Conservation (phyloP, 92 coral and sea anemone species). For the Virgularia gustaviana region DNA sequence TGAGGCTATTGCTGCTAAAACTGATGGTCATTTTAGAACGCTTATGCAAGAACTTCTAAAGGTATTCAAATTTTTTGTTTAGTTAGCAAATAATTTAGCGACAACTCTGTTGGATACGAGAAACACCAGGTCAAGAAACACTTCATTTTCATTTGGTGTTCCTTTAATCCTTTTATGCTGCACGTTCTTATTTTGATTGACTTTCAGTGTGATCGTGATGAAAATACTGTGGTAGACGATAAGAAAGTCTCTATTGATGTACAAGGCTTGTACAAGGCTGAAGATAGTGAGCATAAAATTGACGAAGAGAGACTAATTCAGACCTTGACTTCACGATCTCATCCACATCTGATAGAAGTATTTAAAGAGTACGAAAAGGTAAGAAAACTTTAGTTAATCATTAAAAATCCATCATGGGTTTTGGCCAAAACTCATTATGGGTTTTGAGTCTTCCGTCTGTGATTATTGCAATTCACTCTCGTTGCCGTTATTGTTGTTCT, state of each 20-base stretch:
- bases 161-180: neutral
- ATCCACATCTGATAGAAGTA: conserved; percentile 14
- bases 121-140: no score
- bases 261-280: conserved; percentile 52
- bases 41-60: conserved; percentile 9
- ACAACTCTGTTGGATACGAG: no score
- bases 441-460: no score
- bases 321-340: conserved; percentile 20
- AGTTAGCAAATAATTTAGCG: no score
- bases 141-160: no score
- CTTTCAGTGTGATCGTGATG: conserved; percentile 35
- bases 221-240: conserved; percentile 43
- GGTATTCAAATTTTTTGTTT: no score
- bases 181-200: no score
- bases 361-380: conserved; percentile 28
- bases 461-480: no score
- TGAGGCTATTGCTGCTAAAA: conserved; percentile 73
- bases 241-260: conserved; percentile 67
- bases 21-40: conserved; percentile 73
- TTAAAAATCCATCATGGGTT: neutral
- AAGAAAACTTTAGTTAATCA: neutral
- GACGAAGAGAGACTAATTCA: conserved; percentile 26
- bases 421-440: no score
- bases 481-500: no score
- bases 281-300: conserved; percentile 1